Percentiles rank a stretch among this genome's conserved stretches.
phyloP scores from a whole-genome alignment of 2,113 vertebrate species.

The Taxidea taxus region DNA sequence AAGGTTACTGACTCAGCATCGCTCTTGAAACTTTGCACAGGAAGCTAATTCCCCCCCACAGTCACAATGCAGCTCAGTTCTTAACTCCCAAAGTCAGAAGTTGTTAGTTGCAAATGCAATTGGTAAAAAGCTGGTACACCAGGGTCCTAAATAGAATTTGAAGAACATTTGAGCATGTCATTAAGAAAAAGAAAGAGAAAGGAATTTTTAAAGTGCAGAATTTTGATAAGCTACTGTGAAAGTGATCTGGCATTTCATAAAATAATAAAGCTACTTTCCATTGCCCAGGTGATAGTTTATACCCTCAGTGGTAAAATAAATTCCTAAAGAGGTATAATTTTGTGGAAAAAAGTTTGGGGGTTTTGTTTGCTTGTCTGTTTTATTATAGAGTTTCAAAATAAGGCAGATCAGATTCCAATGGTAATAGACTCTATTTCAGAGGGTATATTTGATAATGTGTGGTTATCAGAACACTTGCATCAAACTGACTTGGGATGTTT shows the following conservation, averaged over 20 bases:
- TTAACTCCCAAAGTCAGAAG: not conserved
- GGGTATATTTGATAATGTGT: not conserved
- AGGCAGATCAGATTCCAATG: not conserved
- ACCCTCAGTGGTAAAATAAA: not conserved
- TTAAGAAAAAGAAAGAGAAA: not conserved
- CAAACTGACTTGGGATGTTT: not conserved
- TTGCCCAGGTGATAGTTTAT: not conserved
- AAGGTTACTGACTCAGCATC: slow-evolving; percentile 35
- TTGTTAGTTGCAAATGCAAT: not conserved
- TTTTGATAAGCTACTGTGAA: not conserved
- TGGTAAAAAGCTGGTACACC: not conserved
- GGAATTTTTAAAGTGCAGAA: not conserved
- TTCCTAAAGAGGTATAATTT: not conserved
- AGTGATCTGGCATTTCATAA: not conserved
- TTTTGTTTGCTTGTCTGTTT: not conserved
- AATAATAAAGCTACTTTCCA: not conserved
- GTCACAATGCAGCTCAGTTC: not conserved
- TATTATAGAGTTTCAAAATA: not conserved
- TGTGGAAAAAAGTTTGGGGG: not conserved
- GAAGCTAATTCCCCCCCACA: not conserved
- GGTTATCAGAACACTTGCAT: not conserved
- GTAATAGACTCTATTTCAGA: not conserved
- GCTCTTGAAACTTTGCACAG: not conserved
- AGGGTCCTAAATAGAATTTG: not conserved
- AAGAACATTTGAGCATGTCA: not conserved